These are phyloP conservation scores for Tinamus major DNA, from an alignment of 2,797 vertebrate species.

Conservation along the genomic window DNA sequence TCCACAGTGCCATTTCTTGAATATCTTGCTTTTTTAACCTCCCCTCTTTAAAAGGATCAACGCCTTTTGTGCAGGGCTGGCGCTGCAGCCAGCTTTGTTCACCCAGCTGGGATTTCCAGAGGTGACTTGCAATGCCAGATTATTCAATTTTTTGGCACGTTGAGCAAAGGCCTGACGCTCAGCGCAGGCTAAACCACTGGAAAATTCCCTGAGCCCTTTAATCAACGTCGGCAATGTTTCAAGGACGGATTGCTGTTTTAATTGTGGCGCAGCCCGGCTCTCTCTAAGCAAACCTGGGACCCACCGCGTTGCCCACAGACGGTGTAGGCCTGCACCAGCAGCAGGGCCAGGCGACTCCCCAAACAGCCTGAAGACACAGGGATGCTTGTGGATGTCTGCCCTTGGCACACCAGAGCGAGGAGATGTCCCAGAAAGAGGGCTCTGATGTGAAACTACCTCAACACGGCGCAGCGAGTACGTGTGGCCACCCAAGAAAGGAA, in stretches of 20 bases:
- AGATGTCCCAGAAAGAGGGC: background rate
- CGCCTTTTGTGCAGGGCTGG: rapidly evolving
- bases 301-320: background rate
- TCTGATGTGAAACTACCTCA: background rate
- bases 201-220: background rate
- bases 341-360: background rate
- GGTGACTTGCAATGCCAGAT: rapidly evolving
- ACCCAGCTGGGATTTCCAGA: background rate
- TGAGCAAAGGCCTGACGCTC: background rate
- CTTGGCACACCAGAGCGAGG: background rate
- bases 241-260: background rate
- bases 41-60: background rate
- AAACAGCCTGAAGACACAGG: background rate
- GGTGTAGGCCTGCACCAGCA: background rate
- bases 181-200: background rate
- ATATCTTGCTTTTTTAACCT: background rate
- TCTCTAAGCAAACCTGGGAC: background rate
- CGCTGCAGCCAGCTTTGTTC: background rate
- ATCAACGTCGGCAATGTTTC: rapidly evolving
- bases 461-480: background rate
- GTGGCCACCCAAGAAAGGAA: background rate
- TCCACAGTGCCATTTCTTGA: background rate
- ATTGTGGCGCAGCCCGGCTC: background rate
- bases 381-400: background rate
- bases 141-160: background rate